Evolutionary conservation across 2,797 vertebrate genomes (phyloP), one percentile per base, ranked within the genome.

Genomic region (Takifugu rubripes): DNA sequence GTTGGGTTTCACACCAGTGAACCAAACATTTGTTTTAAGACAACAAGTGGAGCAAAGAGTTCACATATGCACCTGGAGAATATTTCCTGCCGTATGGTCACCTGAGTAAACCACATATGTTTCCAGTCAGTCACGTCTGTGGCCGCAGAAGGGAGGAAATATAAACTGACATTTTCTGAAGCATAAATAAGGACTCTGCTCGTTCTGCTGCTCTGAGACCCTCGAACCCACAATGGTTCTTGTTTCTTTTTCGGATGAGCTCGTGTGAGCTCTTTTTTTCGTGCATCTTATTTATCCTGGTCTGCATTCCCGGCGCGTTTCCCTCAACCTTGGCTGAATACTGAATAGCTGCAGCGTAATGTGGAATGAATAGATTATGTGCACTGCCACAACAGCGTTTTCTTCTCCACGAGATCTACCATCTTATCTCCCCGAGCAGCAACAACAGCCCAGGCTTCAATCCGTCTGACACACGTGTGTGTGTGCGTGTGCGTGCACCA

Each of bases 281-380:
- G 65, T 64, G 59, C 49, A 0, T 42, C 60, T 69, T 70, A 83
- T 78, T 84, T 78, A 84, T 71, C 53, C 66, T 64, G 26, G 51
- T 26, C 67, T 72, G 58, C 82, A 84, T 79, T 79, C 70, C 75
- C 74, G 59, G 47, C 64, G 4, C 1, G 44, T 79, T 88, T 86
- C 83, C 86, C 83, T 84, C 72, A 75, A 79, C 46, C 68, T 42
- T 66, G 77, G 6, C 26, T 84, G 83, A 87, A 87, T 85, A 71
- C 81, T 85, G 82, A 85, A 87, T 79, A 79, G 84, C 63, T 61
- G 56, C 68, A 58, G 58, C 62, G 72, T 75, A 72, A 76, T 81
- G 77, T 68, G 75, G 75, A 84, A 74, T 82, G 64, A 73, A 63
- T 43, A 58, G 61, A 74, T 79, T 78, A 70, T 56, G 65, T 64